Conservation (phyloP, 2,888 invertebrate genomes). For the Pediacus dermestoides region DNA sequence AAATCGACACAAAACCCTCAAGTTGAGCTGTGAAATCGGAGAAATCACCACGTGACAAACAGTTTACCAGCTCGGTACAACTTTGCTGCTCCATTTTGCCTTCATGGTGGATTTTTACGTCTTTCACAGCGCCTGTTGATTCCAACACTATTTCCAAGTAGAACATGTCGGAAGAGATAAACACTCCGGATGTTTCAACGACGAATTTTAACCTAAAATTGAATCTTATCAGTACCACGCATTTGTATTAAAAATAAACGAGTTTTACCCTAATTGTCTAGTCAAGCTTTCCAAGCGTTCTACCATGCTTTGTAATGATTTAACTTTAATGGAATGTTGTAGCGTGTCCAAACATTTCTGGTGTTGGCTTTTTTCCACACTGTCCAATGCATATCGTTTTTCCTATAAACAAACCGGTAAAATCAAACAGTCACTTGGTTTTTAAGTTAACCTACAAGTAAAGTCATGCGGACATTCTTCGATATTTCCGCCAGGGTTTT, state of each 20-base stretch:
- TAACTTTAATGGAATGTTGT: conserved; percentile 91
- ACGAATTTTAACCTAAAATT: conserved; percentile 74
- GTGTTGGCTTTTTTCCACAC: conserved; percentile 77
- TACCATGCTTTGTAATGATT: conserved; percentile 85
- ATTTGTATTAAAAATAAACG: too few species aligned
- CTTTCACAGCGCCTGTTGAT: conserved; percentile 76
- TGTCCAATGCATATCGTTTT: conserved; percentile 83
- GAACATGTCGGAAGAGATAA: conserved; percentile 96
- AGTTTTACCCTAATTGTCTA: conserved; percentile 78
- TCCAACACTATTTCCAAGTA: conserved; percentile 89
- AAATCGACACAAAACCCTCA: conserved; percentile 78
- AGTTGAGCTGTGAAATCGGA: conserved; percentile 88
- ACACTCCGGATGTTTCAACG: conserved; percentile 75
- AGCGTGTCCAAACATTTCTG: conserved; percentile 89
- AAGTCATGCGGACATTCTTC: conserved; percentile 81
- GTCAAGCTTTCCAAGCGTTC: conserved; percentile 89
- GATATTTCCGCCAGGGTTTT: conserved; percentile 83
- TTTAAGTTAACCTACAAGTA: conserved; percentile 66
- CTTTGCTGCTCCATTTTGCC: conserved; percentile 81
- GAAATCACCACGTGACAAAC: conserved; percentile 82
- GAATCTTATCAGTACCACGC: too few species aligned
- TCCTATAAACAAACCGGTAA: conserved; percentile 58
- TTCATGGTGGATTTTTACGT: conserved; percentile 90
- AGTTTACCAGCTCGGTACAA: conserved; percentile 83
- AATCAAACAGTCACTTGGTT: not conserved